Conservation (phyloP, 2,888 invertebrate genomes). For the Orthosia incerta region DNA sequence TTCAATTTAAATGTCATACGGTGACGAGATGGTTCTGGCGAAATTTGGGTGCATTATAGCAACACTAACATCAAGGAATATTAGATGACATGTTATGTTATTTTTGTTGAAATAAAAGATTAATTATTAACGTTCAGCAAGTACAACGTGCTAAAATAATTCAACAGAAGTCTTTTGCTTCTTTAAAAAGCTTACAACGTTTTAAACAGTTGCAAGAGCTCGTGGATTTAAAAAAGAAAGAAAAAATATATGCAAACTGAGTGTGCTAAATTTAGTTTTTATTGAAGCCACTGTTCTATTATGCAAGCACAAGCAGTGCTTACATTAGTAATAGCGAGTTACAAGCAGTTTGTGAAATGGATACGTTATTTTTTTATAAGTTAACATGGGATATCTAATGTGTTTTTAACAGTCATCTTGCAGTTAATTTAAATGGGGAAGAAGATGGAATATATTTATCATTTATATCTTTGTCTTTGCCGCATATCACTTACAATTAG, state of each 20-base stretch:
- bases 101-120: no score
- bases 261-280: conserved; percentile 1
- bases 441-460: no score
- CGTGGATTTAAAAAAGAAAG: conserved; percentile 10
- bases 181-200: not conserved
- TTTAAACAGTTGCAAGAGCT: conserved; percentile 11
- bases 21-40: no score
- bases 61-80: no score
- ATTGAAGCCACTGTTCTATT: conserved; percentile 17
- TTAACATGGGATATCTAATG: not conserved
- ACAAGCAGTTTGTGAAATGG: conserved; percentile 4
- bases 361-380: conserved; percentile 10
- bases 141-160: not conserved
- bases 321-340: not conserved
- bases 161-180: not conserved
- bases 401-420: not conserved
- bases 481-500: no score
- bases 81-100: no score
- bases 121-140: not conserved
- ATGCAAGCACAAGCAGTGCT: conserved; percentile 16
- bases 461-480: no score
- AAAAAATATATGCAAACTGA: conserved; percentile 7
- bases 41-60: no score
- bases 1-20: no score
- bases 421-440: no score